These are phyloP conservation scores for Lepidotrigona ventralis DNA, from an alignment of 1,140 invertebrate species.

Conservation along the genomic window DNA sequence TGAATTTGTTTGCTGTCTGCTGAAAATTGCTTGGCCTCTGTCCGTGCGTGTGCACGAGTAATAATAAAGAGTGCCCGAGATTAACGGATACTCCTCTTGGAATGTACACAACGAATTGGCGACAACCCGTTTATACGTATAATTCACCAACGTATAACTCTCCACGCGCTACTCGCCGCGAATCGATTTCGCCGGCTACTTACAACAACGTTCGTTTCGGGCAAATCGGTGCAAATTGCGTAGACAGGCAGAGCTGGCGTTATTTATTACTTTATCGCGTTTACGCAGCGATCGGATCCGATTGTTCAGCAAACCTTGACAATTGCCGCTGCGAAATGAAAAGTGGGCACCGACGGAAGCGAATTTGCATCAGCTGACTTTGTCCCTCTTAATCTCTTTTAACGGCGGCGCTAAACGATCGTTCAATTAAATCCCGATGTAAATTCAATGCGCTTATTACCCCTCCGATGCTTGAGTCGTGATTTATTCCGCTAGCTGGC, in stretches of 20 bases:
- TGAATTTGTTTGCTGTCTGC: neutral
- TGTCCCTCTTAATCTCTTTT: neutral
- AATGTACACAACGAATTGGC: no score
- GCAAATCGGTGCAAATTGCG: neutral
- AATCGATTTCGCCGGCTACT: neutral
- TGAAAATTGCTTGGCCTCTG: no score
- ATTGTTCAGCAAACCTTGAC: neutral
- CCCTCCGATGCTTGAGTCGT: neutral
- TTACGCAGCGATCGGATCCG: neutral
- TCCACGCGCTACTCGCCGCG: neutral
- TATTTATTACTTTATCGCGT: conserved; percentile 14
- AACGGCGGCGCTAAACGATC: neutral
- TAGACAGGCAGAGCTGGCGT: neutral
- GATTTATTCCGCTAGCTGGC: neutral
- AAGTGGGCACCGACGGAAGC: neutral
- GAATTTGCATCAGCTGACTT: neutral
- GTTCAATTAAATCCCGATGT: neutral
- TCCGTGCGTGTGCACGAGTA: neutral
- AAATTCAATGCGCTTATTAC: neutral
- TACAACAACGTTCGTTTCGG: neutral
- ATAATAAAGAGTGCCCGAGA: neutral
- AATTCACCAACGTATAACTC: neutral
- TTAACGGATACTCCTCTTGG: neutral
- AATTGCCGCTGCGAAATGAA: neutral
- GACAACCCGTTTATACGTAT: neutral